phyloP scores from a whole-genome alignment of 2,797 vertebrate genomes.

The Sebastolobus alascanus region DNA sequence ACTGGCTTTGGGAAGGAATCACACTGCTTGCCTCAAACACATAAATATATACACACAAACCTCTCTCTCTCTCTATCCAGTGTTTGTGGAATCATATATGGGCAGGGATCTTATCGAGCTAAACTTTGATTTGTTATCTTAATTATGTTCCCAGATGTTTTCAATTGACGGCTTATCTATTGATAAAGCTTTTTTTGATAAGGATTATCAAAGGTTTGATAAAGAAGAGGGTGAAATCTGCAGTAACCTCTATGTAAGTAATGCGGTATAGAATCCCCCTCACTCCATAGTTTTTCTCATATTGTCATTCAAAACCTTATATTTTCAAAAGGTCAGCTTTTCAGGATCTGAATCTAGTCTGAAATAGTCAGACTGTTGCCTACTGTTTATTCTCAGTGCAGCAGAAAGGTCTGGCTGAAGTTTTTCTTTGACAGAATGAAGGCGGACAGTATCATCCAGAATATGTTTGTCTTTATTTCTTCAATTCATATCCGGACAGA shows the following conservation, averaged over 20 bases:
- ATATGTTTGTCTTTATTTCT: neutral
- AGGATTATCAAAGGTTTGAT: constrained; percentile 30
- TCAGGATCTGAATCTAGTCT: constrained; percentile 29
- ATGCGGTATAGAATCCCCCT: neutral
- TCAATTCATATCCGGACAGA: neutral
- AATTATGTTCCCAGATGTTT: constrained; percentile 48
- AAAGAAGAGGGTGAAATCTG: constrained; percentile 27
- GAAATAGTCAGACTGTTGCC: constrained; percentile 24
- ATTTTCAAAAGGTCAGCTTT: constrained; percentile 42
- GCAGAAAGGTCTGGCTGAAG: neutral
- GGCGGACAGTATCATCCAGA: neutral
- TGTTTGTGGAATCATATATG: constrained; percentile 13
- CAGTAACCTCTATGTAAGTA: constrained; percentile 26
- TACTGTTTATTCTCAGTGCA: constrained; percentile 1
- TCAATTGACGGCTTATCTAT: constrained; percentile 38
- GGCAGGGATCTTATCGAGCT: constrained; percentile 33
- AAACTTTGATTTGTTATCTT: constrained; percentile 54
- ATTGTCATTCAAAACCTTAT: neutral
- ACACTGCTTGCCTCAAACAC: neutral
- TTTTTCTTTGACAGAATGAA: neutral
- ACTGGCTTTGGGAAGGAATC: constrained; percentile 10
- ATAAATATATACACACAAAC: neutral
- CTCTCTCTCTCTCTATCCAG: neutral
- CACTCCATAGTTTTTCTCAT: neutral
- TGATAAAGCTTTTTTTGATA: constrained; percentile 30